Percentiles rank a stretch among this genome's conserved stretches.
Evolutionary conservation across 2,888 invertebrate species (phyloP).

Genomic region (Acanthopleura granulata): DNA sequence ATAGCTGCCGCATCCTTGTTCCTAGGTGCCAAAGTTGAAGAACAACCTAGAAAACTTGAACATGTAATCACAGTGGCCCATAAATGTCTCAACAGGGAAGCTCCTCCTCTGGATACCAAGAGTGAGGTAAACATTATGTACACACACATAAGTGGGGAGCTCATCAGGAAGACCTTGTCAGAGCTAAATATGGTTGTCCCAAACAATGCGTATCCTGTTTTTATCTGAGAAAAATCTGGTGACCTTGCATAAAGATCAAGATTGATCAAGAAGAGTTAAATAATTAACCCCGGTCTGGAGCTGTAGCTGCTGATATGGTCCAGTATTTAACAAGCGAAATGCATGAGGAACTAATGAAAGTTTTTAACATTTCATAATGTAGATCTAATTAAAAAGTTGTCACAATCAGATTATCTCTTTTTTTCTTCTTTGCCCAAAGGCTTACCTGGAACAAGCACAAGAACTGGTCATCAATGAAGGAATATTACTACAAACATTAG

Average conservation of each 20-base stretch:
- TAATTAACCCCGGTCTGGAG: too few relatives aligned
- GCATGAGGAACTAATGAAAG: neutral
- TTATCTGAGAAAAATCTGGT: too few relatives aligned
- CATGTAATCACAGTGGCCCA: constrained; percentile 95
- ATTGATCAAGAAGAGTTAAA: too few relatives aligned
- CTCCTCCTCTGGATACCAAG: constrained; percentile 77
- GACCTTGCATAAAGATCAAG: too few relatives aligned
- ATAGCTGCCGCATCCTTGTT: constrained; percentile 96
- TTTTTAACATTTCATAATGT: too few relatives aligned
- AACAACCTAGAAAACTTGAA: constrained; percentile 97
- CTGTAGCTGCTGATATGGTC: too few relatives aligned
- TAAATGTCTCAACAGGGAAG: constrained; percentile 81
- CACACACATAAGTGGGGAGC: neutral
- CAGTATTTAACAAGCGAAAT: too few relatives aligned
- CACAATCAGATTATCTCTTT: neutral
- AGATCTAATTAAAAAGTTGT: too few relatives aligned
- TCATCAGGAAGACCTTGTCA: too few relatives aligned
- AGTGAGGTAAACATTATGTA: constrained; percentile 77
- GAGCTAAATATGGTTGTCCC: too few relatives aligned
- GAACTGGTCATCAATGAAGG: constrained; percentile 97
- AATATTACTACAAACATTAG: constrained; percentile 94
- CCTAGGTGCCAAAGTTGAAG: constrained; percentile 98
- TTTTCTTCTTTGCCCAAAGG: constrained; percentile 66
- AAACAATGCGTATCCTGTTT: too few relatives aligned
- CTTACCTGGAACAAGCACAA: constrained; percentile 83